Evolutionary conservation across 1,140 invertebrate genomes (phyloP).

Genomic region (Tetramorium alpestre): DNA sequence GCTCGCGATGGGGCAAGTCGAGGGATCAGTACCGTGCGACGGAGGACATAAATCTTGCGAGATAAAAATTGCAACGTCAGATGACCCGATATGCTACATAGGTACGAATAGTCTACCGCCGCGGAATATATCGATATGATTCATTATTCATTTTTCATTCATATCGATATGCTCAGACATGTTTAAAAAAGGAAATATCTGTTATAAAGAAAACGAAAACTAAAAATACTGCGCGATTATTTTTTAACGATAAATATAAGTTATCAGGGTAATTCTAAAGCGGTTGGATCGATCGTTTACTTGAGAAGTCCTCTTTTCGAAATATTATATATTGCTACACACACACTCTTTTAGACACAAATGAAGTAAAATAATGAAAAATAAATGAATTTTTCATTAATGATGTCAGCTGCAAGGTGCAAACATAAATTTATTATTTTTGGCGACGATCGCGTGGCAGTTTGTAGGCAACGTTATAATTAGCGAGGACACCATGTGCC

Average conservation of each 20-base stretch:
- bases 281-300: neutral
- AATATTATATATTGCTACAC: neutral
- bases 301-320: neutral
- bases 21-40: constrained; percentile 13
- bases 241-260: neutral
- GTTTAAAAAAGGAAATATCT: neutral
- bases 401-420: neutral
- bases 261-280: neutral
- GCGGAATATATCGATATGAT: neutral
- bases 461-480: constrained; percentile 29
- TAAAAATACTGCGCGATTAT: neutral
- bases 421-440: neutral
- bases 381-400: neutral
- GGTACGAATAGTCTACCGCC: neutral
- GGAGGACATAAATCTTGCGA: constrained; percentile 50
- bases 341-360: neutral
- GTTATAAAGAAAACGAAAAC: neutral
- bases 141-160: constrained; percentile 27
- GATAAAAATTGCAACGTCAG: constrained; percentile 54
- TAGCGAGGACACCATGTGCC: constrained; percentile 25
- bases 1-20: constrained; percentile 17
- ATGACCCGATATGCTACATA: neutral
- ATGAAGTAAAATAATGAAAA: neutral
- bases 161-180: neutral
- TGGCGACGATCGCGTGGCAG: neutral